phyloP scores from a whole-genome alignment of 2,797 vertebrate genomes.

The Micrastur ruficollis region DNA sequence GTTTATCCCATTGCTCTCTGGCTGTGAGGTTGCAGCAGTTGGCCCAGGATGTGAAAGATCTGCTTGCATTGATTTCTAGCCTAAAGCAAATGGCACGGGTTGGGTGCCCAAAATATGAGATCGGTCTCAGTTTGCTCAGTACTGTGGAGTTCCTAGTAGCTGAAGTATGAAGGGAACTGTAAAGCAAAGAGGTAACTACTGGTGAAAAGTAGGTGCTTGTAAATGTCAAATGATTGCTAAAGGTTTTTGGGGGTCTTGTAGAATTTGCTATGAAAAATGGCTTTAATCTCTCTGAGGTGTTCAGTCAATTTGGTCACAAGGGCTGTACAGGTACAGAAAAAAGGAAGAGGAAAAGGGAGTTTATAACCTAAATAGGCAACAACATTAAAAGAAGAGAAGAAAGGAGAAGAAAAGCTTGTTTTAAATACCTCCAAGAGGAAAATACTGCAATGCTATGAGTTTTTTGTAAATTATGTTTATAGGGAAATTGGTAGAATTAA shows the following conservation, averaged over 20 bases:
- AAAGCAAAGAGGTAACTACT: neutral
- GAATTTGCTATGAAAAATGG: neutral
- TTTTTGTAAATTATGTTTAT: neutral
- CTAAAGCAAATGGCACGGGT: neutral
- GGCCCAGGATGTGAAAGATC: neutral
- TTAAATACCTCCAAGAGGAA: neutral
- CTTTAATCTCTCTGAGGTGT: fast-evolving
- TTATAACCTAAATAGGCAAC: neutral
- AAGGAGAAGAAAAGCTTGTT: neutral
- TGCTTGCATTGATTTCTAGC: neutral
- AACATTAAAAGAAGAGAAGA: neutral
- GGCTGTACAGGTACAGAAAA: neutral
- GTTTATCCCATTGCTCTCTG: neutral
- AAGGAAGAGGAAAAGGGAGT: neutral
- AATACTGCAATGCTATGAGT: neutral
- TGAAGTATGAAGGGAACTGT: neutral
- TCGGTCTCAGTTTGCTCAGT: neutral
- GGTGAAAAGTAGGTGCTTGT: neutral
- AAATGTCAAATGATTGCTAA: neutral
- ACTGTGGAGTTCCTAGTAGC: neutral
- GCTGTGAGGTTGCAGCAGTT: neutral
- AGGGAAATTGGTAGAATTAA: neutral
- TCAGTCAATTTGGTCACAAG: neutral
- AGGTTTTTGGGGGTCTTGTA: neutral
- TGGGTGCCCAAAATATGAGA: neutral